These are phyloP conservation scores for Drosophila ustulata DNA, from an alignment of 2,888 invertebrate species.

Conservation along the genomic window DNA sequence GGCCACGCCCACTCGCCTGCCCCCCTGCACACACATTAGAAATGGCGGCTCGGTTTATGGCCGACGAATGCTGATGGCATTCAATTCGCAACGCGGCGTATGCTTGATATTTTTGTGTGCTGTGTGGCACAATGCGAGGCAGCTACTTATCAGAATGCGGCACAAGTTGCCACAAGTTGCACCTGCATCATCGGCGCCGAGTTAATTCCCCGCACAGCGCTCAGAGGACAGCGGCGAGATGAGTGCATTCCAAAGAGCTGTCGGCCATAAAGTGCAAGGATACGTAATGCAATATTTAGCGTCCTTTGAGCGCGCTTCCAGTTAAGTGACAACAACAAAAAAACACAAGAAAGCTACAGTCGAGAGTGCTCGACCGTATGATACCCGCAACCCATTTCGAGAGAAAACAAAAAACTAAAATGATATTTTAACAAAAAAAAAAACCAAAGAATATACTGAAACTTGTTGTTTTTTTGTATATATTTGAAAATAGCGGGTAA, in stretches of 20 bases:
- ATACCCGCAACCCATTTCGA: too few species aligned
- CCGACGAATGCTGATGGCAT: constrained; percentile 26
- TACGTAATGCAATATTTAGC: constrained; percentile 78
- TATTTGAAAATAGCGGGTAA: too few species aligned
- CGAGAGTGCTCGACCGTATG: too few species aligned
- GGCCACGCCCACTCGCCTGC: neutral
- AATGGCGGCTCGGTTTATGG: constrained; percentile 40
- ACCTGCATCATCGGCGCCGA: constrained; percentile 36
- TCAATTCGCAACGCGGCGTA: constrained; percentile 40
- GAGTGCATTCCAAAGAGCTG: constrained; percentile 21
- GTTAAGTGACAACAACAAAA: constrained; percentile 74
- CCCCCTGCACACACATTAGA: constrained; percentile 29
- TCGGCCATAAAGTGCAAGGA: constrained; percentile 75
- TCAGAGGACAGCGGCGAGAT: neutral
- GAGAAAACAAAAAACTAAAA: too few species aligned
- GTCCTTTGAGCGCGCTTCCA: constrained; percentile 75
- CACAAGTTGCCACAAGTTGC: constrained; percentile 24
- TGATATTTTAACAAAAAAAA: too few species aligned
- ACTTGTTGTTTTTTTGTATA: too few species aligned
- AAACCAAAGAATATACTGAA: too few species aligned
- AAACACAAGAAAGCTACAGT: too few species aligned
- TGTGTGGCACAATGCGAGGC: constrained; percentile 11
- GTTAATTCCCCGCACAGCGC: constrained; percentile 40
- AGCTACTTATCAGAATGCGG: constrained; percentile 47
- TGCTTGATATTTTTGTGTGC: constrained; percentile 48